phyloP scores from a whole-genome alignment of 1,140 invertebrate species.

The Drosophila rhopaloa region DNA sequence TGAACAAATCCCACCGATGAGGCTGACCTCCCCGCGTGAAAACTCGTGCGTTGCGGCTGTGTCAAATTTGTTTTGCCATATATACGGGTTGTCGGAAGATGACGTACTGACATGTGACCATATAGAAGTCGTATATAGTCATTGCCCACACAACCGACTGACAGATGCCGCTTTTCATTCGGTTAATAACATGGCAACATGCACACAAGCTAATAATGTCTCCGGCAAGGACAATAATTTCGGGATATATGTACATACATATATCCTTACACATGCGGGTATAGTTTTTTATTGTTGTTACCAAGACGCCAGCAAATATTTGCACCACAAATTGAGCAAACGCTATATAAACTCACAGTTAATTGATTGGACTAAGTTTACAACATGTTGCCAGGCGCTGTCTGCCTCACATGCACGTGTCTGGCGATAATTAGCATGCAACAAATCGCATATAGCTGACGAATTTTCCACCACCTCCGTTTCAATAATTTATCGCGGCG shows the following conservation, averaged over 20 bases:
- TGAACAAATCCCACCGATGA: slow-evolving; percentile 1
- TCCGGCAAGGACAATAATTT: slow-evolving; percentile 64
- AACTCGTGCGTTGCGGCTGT: slow-evolving; percentile 14
- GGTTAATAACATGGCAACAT: slow-evolving; percentile 64
- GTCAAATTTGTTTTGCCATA: slow-evolving; percentile 5
- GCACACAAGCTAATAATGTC: slow-evolving; percentile 48
- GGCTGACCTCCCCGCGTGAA: slow-evolving; percentile 29
- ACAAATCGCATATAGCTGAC: slow-evolving; percentile 27
- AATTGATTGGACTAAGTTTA: slow-evolving; percentile 44
- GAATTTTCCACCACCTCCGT: slow-evolving; percentile 20
- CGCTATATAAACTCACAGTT: slow-evolving; percentile 25
- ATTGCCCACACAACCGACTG: slow-evolving; percentile 49
- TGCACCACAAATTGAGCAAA: slow-evolving; percentile 44
- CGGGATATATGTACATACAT: slow-evolving; percentile 16
- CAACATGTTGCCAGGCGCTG: slow-evolving; percentile 21
- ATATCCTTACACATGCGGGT: slow-evolving; percentile 6
- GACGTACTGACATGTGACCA: slow-evolving; percentile 56
- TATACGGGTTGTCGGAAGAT: slow-evolving; percentile 55
- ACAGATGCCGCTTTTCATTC: slow-evolving; percentile 56
- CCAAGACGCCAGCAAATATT: slow-evolving; percentile 70
- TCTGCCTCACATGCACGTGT: slow-evolving; percentile 23
- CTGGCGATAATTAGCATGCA: slow-evolving; percentile 39
- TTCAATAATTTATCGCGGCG: slow-evolving; percentile 27
- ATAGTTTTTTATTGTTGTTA: slow-evolving; percentile 22
- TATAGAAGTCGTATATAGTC: slow-evolving; percentile 62